These are phyloP conservation scores for Acleris cristana DNA, from an alignment of 2,888 invertebrate species.

Conservation along the genomic window DNA sequence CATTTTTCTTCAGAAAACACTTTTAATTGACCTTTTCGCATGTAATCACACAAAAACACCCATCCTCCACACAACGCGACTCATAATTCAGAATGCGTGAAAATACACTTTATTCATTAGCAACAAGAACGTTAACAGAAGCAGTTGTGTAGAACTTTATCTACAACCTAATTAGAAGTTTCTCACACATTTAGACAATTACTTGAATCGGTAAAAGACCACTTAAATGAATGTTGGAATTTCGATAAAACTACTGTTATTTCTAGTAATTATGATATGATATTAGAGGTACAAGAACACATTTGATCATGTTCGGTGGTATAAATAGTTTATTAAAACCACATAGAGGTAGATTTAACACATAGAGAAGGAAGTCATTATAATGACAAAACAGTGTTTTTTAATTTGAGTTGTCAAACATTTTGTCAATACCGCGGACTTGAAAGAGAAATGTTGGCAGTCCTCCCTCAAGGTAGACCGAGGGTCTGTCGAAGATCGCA, in stretches of 20 bases:
- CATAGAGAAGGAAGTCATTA: too few species aligned
- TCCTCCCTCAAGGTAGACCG: too few species aligned
- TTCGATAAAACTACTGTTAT: not conserved
- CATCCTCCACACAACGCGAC: not conserved
- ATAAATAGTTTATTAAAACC: too few species aligned
- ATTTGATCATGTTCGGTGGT: too few species aligned
- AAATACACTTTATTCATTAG: not conserved
- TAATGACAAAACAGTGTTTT: too few species aligned
- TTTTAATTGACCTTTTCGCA: slow-evolving; percentile 31
- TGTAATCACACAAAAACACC: slow-evolving; percentile 17
- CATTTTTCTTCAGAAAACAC: slow-evolving; percentile 29
- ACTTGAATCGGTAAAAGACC: slow-evolving; percentile 19
- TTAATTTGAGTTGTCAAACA: too few species aligned
- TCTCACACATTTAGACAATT: slow-evolving; percentile 35
- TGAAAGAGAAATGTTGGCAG: too few species aligned
- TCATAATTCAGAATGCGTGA: not conserved
- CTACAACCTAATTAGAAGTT: slow-evolving; percentile 23
- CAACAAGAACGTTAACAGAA: slow-evolving; percentile 1
- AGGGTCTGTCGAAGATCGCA: too few species aligned
- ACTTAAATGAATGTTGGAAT: slow-evolving; percentile 17
- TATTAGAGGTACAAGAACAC: too few species aligned
- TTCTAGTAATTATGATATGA: too few species aligned
- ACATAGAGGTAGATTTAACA: too few species aligned
- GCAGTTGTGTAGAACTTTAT: not conserved
- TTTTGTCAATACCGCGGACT: too few species aligned